Base-by-base conservation (phyloP, 1,140 invertebrate species). In the Lordiphosa clarofinis region DNA sequence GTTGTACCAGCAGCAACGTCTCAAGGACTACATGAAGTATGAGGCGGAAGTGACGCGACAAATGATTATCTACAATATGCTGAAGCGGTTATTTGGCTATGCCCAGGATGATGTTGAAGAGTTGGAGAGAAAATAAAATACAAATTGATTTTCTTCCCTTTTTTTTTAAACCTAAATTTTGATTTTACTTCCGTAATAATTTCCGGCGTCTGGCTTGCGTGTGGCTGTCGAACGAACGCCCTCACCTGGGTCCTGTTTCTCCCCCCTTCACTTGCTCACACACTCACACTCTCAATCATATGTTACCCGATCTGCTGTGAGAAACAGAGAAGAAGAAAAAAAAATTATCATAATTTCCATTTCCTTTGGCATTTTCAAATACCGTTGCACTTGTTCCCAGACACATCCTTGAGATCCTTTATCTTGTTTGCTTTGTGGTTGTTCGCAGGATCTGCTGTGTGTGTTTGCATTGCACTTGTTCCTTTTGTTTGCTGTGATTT, bases 311-410 rank as follows among this genome's bases (percentile, higher is more conserved):
- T 82, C 78, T 53, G 54, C 73, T 82, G 76, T 82, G 76, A 82
- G 78, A 82, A 82, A 49, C 28, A 7, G 28, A 31, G 7, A 31
- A 8, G 28, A 24, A 24, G 28, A 69, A 52, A 40, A 69, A 49
- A 59, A 56, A 84, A 84, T 84, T 84, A 84, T 84, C 79, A 84
- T 84, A 84, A 86, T 86, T 84, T 84, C 62, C 78, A 86, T 84
- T 84, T 84, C 78, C 78, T 86, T 82, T 84, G 54, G 68, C 68
- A 64, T 72, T 76, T 84, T 49, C 78, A 63, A 70, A 84, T 67
- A 60, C 69, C 78, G 78, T 78, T 86, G 78, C 78, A 84, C 78
- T 84, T 84, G 78, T 86, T 84, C 78, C 78, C 78, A 82, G 12
- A 33, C 49, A 47, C 24, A 50, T 81, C 54, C 71, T 84, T 61